Conservation (phyloP, 2,888 invertebrate genomes). For the Rapana venosa region DNA sequence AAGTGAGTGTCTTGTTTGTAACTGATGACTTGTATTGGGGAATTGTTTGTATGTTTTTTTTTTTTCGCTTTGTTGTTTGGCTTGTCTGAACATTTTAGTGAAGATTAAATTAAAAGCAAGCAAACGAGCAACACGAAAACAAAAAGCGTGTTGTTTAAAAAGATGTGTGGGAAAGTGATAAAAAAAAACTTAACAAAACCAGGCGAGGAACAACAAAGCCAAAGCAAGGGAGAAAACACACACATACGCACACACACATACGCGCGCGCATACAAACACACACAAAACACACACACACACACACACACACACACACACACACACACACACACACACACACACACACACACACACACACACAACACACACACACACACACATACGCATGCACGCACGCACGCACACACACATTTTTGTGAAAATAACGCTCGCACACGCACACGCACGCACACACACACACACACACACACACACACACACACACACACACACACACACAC, state of each 20-base stretch:
- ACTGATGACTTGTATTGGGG: too few species aligned
- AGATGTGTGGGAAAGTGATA: too few species aligned
- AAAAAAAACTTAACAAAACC: too few species aligned
- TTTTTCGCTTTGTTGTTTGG: too few species aligned
- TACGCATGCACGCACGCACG: neutral
- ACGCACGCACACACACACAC: neutral
- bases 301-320: neutral
- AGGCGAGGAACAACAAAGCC: too few species aligned
- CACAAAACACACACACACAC: neutral
- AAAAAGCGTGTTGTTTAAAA: too few species aligned
- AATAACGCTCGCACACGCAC: neutral
- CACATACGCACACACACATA: neutral
- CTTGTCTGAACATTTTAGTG: too few species aligned
- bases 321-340: conserved; percentile 7
- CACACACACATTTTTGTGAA: neutral
- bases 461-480: neutral
- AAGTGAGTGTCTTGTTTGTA: too few species aligned
- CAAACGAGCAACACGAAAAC: too few species aligned
- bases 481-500: neutral
- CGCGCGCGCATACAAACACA: neutral
- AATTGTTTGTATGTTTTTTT: too few species aligned
- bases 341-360: neutral
- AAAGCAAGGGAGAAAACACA: neutral
- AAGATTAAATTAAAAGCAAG: too few species aligned
- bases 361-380: neutral